Percentiles rank a stretch among this genome's conserved stretches.
Conservation (phyloP, 2,797 vertebrate species). For the Mastacembelus armatus region DNA sequence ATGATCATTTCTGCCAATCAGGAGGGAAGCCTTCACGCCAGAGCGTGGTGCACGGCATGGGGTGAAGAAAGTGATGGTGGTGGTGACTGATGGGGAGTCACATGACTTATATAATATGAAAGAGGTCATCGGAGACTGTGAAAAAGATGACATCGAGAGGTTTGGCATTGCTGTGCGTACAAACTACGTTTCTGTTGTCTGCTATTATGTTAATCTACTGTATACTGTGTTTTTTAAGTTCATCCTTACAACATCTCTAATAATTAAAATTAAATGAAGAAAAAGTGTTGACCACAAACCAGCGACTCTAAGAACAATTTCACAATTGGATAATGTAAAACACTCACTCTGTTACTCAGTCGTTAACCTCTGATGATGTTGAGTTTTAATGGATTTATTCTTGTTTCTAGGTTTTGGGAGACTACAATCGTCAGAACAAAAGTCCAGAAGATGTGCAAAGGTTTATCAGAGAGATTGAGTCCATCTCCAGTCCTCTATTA, state of each 20-base stretch:
- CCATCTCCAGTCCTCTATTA: constrained; percentile 90
- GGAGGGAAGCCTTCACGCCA: constrained; percentile 91
- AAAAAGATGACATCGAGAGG: constrained; percentile 89
- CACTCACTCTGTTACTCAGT: background rate
- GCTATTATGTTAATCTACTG: no score
- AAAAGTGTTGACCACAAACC: background rate
- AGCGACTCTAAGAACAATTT: background rate
- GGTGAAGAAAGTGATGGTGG: constrained; percentile 97
- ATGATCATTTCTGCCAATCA: constrained; percentile 57
- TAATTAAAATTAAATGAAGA: background rate
- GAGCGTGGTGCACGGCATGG: constrained; percentile 90
- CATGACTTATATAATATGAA: constrained; percentile 88
- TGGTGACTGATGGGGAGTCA: constrained; percentile 97
- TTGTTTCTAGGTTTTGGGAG: constrained; percentile 90
- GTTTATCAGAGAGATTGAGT: constrained; percentile 93
- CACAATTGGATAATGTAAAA: background rate
- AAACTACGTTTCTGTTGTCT: background rate
- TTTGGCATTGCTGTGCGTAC: constrained; percentile 95
- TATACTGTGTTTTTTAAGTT: no score
- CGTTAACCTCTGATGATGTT: background rate
- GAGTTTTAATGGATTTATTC: background rate
- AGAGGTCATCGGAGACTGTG: constrained; percentile 85
- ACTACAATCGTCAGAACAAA: constrained; percentile 93
- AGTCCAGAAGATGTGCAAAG: constrained; percentile 83
- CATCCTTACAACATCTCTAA: no score